Conservation (phyloP, 2,113 vertebrate species). For the Bagarius yarrelli region DNA sequence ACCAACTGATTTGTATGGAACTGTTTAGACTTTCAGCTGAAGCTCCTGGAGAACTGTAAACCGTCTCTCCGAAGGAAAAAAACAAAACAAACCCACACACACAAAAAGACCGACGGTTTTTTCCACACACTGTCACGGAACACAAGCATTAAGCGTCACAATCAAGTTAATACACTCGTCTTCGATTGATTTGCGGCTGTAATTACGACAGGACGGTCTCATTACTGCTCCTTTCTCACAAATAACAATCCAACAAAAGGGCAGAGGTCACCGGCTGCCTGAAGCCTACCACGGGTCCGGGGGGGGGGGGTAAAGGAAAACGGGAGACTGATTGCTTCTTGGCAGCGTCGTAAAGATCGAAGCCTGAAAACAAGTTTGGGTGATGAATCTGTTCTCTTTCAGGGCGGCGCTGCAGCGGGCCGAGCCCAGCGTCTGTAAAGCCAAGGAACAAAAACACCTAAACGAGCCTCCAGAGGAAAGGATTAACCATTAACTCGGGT, state of each 20-base stretch:
- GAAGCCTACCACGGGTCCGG: conserved; percentile 40
- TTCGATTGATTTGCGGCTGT: conserved; percentile 48
- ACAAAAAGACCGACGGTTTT: neutral
- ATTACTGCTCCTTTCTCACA: conserved; percentile 44
- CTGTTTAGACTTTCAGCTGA: conserved; percentile 3
- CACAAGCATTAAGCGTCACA: conserved; percentile 4
- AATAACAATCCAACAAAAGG: conserved; percentile 37
- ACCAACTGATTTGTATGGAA: neutral
- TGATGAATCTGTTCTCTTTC: conserved; percentile 46
- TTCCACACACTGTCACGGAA: neutral
- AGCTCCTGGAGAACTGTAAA: neutral
- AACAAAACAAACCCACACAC: neutral
- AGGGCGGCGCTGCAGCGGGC: conserved; percentile 42
- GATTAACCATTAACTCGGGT: conserved; percentile 65
- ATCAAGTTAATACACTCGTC: conserved; percentile 35
- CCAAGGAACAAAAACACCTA: conserved; percentile 18
- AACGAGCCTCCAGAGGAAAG: conserved; percentile 43
- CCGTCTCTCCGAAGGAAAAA: neutral
- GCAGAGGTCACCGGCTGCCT: conserved; percentile 39
- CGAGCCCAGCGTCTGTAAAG: conserved; percentile 26
- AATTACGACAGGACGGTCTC: conserved; percentile 37
- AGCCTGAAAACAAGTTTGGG: conserved; percentile 47
- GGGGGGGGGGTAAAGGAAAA: conserved; percentile 40
- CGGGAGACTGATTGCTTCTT: conserved; percentile 41
- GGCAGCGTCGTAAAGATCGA: conserved; percentile 41